Evolutionary conservation across 2,797 vertebrate genomes (phyloP), one percentile per base, ranked within the genome.

Genomic region (Galago senegalensis): DNA sequence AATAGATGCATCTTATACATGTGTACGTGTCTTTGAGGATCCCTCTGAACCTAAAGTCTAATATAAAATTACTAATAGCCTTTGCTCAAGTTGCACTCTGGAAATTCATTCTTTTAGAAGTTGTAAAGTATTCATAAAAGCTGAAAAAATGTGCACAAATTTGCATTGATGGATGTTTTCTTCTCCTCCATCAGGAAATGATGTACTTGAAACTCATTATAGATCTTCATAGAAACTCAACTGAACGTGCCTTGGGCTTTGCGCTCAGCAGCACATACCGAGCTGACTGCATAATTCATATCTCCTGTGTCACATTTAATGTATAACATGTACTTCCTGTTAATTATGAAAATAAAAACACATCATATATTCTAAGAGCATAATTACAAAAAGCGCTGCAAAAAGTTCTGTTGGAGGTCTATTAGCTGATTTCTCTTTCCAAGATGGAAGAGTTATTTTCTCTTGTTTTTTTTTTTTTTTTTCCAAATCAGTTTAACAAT

Each of bases 91-190:
- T 97, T 97, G 88, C 97, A 96, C 97, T 98, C 98, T 93, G 96
- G 92, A 98, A 98, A 98, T 96, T 93, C 60, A 37, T 95, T 84
- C 97, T 96, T 97, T 97, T 97, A 84, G 94, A 97, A 98, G 89
- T 94, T 97, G 97, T 98, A 97, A 98, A 98, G 98, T 98, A 98
- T 98, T 98, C 98, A 98, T 97, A 98, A 98, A 98, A 97, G 92
- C 97, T 97, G 89, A 97, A 98, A 98, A 98, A 97, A 90, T 86
- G 63, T 97, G 89, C 96, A 98, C 95, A 98, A 98, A 99, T 99
- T 98, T 98, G 98, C 98, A 98, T 98, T 99, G 98, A 99, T 98
- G 98, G 98, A 98, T 98, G 98, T 98, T 98, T 98, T 98, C 98
- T 98, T 97, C 96, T 93, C 79, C 98, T 98, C 98, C 98, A 95